A percentile compares a stretch with the other conserved stretches of the same genome.
Evolutionary conservation across 2,113 vertebrate genomes (phyloP).

Genomic region (Brachyhypopomus occidentalis): DNA sequence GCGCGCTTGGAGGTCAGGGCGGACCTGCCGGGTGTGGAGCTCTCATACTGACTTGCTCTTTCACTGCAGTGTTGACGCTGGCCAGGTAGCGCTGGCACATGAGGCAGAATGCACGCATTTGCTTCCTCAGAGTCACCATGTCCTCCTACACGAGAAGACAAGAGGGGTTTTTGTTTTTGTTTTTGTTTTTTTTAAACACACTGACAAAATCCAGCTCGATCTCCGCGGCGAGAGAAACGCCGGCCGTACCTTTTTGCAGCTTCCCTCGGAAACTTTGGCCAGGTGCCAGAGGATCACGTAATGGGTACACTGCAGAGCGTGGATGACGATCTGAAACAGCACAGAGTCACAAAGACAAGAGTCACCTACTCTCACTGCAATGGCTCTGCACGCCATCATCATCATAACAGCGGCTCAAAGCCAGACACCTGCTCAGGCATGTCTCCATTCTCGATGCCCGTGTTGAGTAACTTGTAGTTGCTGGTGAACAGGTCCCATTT

Average conservation of each 20-base stretch:
- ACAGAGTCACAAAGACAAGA: conserved; percentile 5
- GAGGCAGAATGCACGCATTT: conserved; percentile 99
- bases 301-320: conserved; percentile 98
- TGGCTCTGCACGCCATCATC: neutral
- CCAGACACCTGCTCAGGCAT: conserved; percentile 94
- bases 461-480: conserved; percentile 97
- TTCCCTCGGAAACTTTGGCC: conserved; percentile 95
- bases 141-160: conserved; percentile 81
- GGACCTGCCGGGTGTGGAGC: neutral
- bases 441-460: conserved; percentile 98
- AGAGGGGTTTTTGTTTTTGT: conserved; percentile 28
- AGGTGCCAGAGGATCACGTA: conserved; percentile 98
- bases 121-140: conserved; percentile 91
- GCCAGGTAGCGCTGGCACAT: conserved; percentile 99
- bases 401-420: neutral
- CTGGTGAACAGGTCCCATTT: conserved; percentile 98
- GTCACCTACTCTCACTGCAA: neutral
- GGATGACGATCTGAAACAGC: conserved; percentile 90
- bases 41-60: conserved; percentile 86
- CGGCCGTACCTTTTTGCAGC: conserved; percentile 87
- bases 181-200: no score
- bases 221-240: neutral
- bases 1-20: neutral
- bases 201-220: neutral
- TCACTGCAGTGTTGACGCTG: conserved; percentile 98